Evolutionary conservation across 2,888 invertebrate species (phyloP).

Genomic region (Hetaerina titia): DNA sequence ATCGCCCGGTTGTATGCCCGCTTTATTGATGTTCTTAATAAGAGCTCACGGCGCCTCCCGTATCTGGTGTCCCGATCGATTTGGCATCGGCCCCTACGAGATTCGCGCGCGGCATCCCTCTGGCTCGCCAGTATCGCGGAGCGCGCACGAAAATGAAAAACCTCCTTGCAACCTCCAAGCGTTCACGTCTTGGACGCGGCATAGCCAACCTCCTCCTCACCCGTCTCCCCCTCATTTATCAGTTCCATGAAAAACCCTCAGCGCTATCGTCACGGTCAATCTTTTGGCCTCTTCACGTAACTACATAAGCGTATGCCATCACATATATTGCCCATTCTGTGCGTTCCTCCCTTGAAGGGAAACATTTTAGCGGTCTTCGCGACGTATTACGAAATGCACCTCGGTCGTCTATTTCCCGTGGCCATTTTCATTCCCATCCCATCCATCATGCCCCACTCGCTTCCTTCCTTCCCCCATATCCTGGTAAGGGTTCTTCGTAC

Average conservation of each 20-base stretch:
- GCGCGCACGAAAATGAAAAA: neutral
- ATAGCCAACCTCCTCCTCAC: neutral
- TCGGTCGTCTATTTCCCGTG: neutral
- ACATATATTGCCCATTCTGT: neutral
- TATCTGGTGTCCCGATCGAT: conserved; percentile 17
- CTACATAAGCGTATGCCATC: neutral
- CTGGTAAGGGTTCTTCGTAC: too few species aligned
- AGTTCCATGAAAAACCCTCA: neutral
- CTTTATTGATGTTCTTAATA: conserved; percentile 17
- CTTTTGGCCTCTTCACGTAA: neutral
- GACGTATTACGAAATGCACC: neutral
- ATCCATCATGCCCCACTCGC: too few species aligned
- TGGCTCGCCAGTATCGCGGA: neutral
- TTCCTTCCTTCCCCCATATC: too few species aligned
- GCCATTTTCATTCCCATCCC: neutral
- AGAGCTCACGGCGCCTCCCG: neutral
- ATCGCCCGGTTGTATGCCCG: neutral
- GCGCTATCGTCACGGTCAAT: neutral
- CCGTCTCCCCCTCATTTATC: neutral
- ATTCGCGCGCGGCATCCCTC: neutral
- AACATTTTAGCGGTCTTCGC: too few species aligned
- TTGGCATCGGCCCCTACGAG: neutral
- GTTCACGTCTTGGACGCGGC: neutral
- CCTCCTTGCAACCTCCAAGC: neutral
- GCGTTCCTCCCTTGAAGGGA: neutral